Evolutionary conservation across 1,140 invertebrate species (phyloP).

Genomic region (Apis dorsata): DNA sequence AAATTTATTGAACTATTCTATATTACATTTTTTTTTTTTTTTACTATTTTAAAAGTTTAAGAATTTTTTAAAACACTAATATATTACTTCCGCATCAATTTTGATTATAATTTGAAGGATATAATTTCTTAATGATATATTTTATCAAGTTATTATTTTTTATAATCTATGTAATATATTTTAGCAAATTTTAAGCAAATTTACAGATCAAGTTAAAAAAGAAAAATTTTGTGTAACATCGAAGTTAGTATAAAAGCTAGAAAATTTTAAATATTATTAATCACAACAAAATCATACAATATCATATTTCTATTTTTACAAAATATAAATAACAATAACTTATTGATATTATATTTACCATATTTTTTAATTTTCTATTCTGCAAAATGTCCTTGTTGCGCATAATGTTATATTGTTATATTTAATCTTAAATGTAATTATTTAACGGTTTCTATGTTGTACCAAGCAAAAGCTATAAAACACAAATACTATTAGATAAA

Average conservation of each 20-base stretch:
- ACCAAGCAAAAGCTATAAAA: slow-evolving; percentile 23
- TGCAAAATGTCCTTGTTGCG: slow-evolving; percentile 25
- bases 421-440: slow-evolving; percentile 7
- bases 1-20: slow-evolving; percentile 28
- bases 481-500: slow-evolving; percentile 18
- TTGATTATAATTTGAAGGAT: slow-evolving; percentile 30
- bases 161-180: neutral
- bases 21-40: slow-evolving; percentile 2
- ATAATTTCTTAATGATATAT: neutral
- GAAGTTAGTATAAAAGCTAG: slow-evolving; percentile 35
- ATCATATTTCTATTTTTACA: slow-evolving; percentile 1
- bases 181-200: neutral
- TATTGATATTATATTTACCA: slow-evolving; percentile 3
- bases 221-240: neutral
- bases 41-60: neutral
- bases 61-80: neutral
- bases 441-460: neutral
- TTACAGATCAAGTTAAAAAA: slow-evolving; percentile 8
- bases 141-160: neutral
- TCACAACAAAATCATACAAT: slow-evolving; percentile 7
- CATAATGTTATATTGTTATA: neutral
- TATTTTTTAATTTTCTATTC: slow-evolving; percentile 7
- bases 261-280: slow-evolving; percentile 27
- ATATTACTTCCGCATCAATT: slow-evolving; percentile 1
- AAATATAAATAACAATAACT: slow-evolving; percentile 16